Base-by-base conservation (phyloP, 2,888 invertebrate species). In the Dynastes tityus region DNA sequence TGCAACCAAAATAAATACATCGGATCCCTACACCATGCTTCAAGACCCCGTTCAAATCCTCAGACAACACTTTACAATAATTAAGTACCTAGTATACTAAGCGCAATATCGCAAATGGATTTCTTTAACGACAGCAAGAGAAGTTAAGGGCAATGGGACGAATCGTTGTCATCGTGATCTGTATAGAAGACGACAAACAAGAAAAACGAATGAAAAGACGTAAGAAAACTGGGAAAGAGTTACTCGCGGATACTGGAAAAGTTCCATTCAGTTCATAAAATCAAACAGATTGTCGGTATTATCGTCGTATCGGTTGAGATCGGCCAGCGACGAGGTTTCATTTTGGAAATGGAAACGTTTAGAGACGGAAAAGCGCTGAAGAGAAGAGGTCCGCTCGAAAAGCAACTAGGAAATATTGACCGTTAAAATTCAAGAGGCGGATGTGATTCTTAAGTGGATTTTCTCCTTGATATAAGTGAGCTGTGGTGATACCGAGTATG, bases 271-370 rank as follows among this genome's bases (percentile, higher is more conserved):
- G 58, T 73, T 73, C 73, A 58, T 73, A 73, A 73, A 73, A 73
- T 73, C 73, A 73, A 73, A 73, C 73, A 73, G 73, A 73, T 73
- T 73, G 73, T 73, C 73, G 27, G 37, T 40, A 73, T 73, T 73
- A 73, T 73, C 73, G 73, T 40, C 22, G 73, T 58, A 73, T 73
- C 40, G 73, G 58, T 37, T 40, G 73, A 58, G 40, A 58, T 51
- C 61, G 16, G 58, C 73, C 73, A 67, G 45, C 9, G 73, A 22
- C 13, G 55, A 40, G 58, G 40, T 73, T 73, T 73, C 73, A 61
- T 73, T 73, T 61, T 58, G 45, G 73, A 61, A 73, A 58, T 73
- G 73, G 58, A 73, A 73, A 22, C 73, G 58, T 11, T 49, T 40
- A 5, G 40, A 64, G 49, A 45, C 27, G 45, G 22, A 22, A 45